A percentile compares a stretch with the other conserved stretches of the same genome.
These are phyloP conservation scores for Trinectes maculatus DNA, from an alignment of 2,113 vertebrate genomes.

Conservation along the genomic window DNA sequence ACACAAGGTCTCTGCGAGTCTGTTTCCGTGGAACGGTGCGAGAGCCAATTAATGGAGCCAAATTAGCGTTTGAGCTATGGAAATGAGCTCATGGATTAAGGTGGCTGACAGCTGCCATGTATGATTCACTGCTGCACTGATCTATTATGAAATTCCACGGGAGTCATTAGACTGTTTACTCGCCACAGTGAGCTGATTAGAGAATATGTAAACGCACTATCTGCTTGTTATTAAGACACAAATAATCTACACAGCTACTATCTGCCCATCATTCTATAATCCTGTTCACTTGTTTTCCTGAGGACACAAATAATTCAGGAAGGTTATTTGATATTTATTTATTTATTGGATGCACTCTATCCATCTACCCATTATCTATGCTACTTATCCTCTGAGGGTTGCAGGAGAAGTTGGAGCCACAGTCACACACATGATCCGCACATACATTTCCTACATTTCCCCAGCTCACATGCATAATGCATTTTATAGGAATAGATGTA, in stretches of 20 bases:
- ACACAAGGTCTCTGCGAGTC: constrained; percentile 18
- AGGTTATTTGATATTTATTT: too few relatives aligned
- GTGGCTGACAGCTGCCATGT: constrained; percentile 24
- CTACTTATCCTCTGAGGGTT: too few relatives aligned
- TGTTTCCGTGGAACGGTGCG: constrained; percentile 40
- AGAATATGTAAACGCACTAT: constrained; percentile 41
- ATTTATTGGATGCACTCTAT: too few relatives aligned
- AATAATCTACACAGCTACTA: constrained; percentile 13
- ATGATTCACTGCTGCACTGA: constrained; percentile 29
- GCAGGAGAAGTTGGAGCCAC: too few relatives aligned
- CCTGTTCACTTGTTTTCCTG: constrained; percentile 2
- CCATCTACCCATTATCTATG: too few relatives aligned
- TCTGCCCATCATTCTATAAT: constrained; percentile 23
- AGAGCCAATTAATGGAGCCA: constrained; percentile 52
- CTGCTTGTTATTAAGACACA: constrained; percentile 27
- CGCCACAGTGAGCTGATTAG: constrained; percentile 33
- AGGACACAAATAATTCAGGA: too few relatives aligned
- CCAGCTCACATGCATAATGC: too few relatives aligned
- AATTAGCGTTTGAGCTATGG: constrained; percentile 59
- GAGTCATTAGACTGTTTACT: constrained; percentile 42
- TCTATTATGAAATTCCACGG: constrained; percentile 45
- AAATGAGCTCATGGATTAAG: constrained; percentile 62
- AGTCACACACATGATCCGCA: too few relatives aligned
- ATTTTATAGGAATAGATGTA: too few relatives aligned
- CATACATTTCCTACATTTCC: too few relatives aligned